These are phyloP conservation scores for Meiosimyza platycephala DNA, from an alignment of 2,888 invertebrate genomes.

Conservation along the genomic window DNA sequence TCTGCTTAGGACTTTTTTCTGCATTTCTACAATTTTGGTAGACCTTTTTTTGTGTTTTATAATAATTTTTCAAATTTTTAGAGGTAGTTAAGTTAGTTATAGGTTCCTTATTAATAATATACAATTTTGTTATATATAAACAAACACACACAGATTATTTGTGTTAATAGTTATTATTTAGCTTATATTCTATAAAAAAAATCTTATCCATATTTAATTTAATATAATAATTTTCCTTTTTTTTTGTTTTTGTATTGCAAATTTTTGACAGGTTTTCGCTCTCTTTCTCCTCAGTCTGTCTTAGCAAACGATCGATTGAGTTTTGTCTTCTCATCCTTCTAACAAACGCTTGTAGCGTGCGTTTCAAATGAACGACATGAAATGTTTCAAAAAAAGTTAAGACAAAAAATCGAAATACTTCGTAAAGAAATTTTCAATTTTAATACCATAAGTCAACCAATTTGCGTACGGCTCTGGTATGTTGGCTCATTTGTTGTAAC, in stretches of 20 bases:
- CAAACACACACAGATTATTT: slow-evolving; percentile 11
- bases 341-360: slow-evolving; percentile 14
- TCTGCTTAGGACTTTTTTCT: slow-evolving; percentile 19
- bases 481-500: slow-evolving; percentile 29
- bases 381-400: slow-evolving; percentile 7
- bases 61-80: background rate
- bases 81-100: slow-evolving; percentile 13
- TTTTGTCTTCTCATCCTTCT: slow-evolving; percentile 21
- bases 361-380: background rate
- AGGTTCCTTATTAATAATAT: background rate
- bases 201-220: slow-evolving; percentile 39
- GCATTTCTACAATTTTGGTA: slow-evolving; percentile 22
- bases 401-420: slow-evolving; percentile 4
- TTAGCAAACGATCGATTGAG: slow-evolving; percentile 8
- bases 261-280: slow-evolving; percentile 35
- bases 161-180: too few relatives aligned
- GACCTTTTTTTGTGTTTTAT: slow-evolving; percentile 18
- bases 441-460: slow-evolving; percentile 22
- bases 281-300: slow-evolving; percentile 34
- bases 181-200: slow-evolving; percentile 18
- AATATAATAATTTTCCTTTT: slow-evolving; percentile 29
- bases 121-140: slow-evolving; percentile 16
- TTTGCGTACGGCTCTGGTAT: slow-evolving; percentile 31
- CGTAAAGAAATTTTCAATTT: slow-evolving; percentile 14
- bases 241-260: slow-evolving; percentile 27